Conservation (phyloP, 2,797 vertebrate genomes). For the Enteromius unitaeniatus region DNA sequence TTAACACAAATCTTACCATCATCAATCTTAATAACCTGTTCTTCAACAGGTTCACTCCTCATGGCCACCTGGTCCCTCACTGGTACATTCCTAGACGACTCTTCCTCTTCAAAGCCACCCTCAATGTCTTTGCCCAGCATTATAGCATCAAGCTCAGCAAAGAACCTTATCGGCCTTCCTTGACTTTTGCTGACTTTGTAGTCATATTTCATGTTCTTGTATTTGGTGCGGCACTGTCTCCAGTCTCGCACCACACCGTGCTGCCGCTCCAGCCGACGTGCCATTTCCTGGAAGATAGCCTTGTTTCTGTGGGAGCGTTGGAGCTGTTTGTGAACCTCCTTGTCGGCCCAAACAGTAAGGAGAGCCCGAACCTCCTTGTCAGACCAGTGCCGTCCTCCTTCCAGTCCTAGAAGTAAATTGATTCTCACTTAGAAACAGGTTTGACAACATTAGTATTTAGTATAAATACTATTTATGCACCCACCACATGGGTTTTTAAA, state of each 20-base stretch:
- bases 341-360: constrained; percentile 86
- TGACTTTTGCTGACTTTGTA: constrained; percentile 85
- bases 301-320: constrained; percentile 89
- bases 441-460: neutral
- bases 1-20: constrained; percentile 71
- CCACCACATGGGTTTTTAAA: neutral
- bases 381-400: constrained; percentile 91
- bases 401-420: constrained; percentile 75
- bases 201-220: constrained; percentile 93
- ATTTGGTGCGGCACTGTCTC: constrained; percentile 93
- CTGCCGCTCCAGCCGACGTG: constrained; percentile 83
- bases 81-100: constrained; percentile 59
- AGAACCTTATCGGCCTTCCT: constrained; percentile 89
- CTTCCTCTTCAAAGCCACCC: constrained; percentile 60
- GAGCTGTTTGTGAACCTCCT: constrained; percentile 81
- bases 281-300: constrained; percentile 92
- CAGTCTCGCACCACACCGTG: constrained; percentile 89
- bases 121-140: constrained; percentile 78
- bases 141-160: constrained; percentile 87
- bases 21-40: constrained; percentile 78
- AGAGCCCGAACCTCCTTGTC: constrained; percentile 88
- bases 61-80: constrained; percentile 49
- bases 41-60: constrained; percentile 60
- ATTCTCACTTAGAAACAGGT: constrained; percentile 9
- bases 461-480: neutral